Base-by-base conservation (phyloP, 2,888 invertebrate species). In the Drosophila nr. perissopoda region DNA sequence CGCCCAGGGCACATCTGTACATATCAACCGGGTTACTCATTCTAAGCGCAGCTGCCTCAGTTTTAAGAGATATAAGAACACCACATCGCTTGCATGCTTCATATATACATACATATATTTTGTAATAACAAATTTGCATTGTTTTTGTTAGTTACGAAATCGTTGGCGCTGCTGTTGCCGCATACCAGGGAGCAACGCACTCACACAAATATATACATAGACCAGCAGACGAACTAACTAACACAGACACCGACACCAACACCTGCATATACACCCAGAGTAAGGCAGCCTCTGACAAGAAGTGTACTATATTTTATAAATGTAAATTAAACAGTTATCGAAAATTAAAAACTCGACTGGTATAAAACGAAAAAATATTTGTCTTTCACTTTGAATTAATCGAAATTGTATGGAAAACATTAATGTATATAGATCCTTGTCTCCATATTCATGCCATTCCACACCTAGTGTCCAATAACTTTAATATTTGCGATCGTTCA, bases 301-400 rank as follows among this genome's bases (percentile, higher is more conserved):
- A 67, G 49, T 78, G 64, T 75, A 78, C 54, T 73, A 82, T 87
- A 82, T 82, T 83, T 83, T 83, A 48, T 88, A 83, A 83, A 71
- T 73, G 62, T 73, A 69, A 85, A 76, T 69, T 73, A 31, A 70
- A 80, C 69, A 69, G 54, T 76, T 83, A 69, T 88, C 62, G 52
- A 73, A 69, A 78, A 73, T 63, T 25, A 70, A 78, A 61, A 71
- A 60, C 78, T 69, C 66, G 42, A 69, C 33, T 72, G 57, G 60
- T 73, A 49, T 65, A 69, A 74, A 69, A 69, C 29, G 11, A 48
- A 51, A n/a, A 45, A 10, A 25, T 40, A 42, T 13, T 25, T 21
- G n/a, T n/a, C 18, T 60, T 74, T 18, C 29, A 16, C 16, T 64
- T 49, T 48, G 11, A 34, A 54, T 18, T 25, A 34, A 31, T 48